Percentiles rank a stretch among this genome's conserved stretches.
These are phyloP conservation scores for Pantala flavescens DNA, from an alignment of 1,140 invertebrate species.

Conservation along the genomic window DNA sequence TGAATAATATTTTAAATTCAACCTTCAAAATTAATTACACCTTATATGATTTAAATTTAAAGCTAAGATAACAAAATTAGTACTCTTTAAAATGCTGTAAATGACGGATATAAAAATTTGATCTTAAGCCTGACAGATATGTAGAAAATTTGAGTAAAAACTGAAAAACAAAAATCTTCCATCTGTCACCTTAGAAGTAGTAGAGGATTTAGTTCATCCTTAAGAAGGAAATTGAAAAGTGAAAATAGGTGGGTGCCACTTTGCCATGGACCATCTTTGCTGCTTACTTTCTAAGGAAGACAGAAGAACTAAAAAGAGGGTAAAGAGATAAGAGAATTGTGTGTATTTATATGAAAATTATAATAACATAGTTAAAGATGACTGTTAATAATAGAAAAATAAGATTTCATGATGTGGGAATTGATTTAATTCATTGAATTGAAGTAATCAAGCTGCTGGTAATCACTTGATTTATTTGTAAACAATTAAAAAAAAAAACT, in stretches of 20 bases:
- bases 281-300: background rate
- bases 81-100: no score
- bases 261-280: background rate
- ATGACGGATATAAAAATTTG: background rate
- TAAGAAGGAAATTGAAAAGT: background rate
- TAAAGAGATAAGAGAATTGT: background rate
- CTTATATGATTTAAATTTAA: no score
- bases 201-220: background rate
- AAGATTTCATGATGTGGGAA: no score
- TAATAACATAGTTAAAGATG: no score
- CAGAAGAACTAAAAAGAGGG: background rate
- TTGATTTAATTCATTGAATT: no score
- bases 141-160: background rate
- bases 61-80: no score
- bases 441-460: no score
- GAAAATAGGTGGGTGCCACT: background rate
- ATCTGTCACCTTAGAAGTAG: background rate
- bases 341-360: background rate
- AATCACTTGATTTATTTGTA: no score
- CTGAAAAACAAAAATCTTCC: background rate
- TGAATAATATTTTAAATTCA: no score
- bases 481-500: no score
- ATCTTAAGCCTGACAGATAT: background rate
- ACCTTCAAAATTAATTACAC: no score
- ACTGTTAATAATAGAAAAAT: no score